Conservation (phyloP, 2,113 vertebrate genomes). For the Diphyllodes magnificus region DNA sequence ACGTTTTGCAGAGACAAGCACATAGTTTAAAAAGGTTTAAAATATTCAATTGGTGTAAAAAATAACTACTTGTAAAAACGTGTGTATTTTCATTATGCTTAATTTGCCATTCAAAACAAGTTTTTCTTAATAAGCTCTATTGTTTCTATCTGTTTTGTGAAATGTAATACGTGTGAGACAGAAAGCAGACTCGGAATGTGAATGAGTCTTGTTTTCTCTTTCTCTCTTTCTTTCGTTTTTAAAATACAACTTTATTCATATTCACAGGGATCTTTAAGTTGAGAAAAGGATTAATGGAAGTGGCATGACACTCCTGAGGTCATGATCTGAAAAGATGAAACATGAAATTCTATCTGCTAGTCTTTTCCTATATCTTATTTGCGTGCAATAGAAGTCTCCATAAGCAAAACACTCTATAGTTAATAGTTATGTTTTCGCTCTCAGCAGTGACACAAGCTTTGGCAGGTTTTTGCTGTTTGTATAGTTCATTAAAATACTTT, state of each 20-base stretch:
- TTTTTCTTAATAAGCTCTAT: constrained; percentile 80
- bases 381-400: neutral
- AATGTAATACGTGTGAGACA: constrained; percentile 78
- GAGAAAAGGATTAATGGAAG: constrained; percentile 22
- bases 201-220: constrained; percentile 68
- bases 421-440: constrained; percentile 47
- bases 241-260: constrained; percentile 21
- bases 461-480: constrained; percentile 40
- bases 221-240: neutral
- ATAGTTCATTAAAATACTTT: constrained; percentile 55
- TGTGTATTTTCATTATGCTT: constrained; percentile 72
- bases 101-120: constrained; percentile 77
- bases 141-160: constrained; percentile 79
- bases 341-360: neutral
- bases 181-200: constrained; percentile 77
- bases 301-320: constrained; percentile 5
- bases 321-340: neutral
- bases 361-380: constrained; percentile 11
- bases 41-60: constrained; percentile 69
- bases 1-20: constrained; percentile 59
- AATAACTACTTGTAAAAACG: constrained; percentile 67
- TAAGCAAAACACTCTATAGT: neutral
- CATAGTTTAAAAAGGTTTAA: constrained; percentile 62
- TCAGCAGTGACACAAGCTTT: constrained; percentile 51
- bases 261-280: neutral